Percentiles rank a stretch among this genome's conserved stretches.
Evolutionary conservation across 2,797 vertebrate species (phyloP).

Genomic region (Myotis vivesi): DNA sequence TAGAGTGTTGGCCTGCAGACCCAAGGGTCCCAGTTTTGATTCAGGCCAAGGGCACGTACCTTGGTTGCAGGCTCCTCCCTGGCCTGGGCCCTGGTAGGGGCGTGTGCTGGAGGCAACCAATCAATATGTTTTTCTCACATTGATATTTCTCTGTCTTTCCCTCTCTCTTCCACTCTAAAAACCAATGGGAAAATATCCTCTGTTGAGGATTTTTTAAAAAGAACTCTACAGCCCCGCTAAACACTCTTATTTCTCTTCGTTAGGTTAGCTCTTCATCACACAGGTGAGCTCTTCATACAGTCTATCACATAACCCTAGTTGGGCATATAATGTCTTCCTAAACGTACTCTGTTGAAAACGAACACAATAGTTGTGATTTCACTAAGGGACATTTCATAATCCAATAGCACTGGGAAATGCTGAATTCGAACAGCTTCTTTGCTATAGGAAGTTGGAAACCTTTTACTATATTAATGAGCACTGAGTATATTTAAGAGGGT

Average conservation of each 20-base stretch:
- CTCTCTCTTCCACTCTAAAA: too few relatives aligned
- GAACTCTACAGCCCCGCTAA: neutral
- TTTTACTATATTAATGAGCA: constrained; percentile 31
- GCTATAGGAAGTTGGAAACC: neutral
- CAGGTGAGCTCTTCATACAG: neutral
- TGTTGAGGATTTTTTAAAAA: neutral
- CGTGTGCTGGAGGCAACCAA: too few relatives aligned
- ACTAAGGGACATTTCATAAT: neutral
- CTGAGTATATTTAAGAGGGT: neutral
- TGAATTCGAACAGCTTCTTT: constrained; percentile 7
- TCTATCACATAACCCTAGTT: neutral
- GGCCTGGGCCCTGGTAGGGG: too few relatives aligned
- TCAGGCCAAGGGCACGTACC: too few relatives aligned
- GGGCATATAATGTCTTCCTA: neutral
- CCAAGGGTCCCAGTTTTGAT: too few relatives aligned
- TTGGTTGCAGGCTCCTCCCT: too few relatives aligned
- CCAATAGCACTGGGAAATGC: neutral
- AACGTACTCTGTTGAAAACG: neutral
- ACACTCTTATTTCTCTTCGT: neutral
- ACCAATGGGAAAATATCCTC: too few relatives aligned
- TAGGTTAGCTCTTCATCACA: neutral
- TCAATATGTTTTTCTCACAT: too few relatives aligned
- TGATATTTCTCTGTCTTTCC: too few relatives aligned
- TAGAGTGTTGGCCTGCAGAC: too few relatives aligned
- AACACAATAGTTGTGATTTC: neutral